A percentile compares a stretch with the other conserved stretches of the same genome.
phyloP scores from a whole-genome alignment of 2,113 vertebrate genomes.

The Sorex fumeus region DNA sequence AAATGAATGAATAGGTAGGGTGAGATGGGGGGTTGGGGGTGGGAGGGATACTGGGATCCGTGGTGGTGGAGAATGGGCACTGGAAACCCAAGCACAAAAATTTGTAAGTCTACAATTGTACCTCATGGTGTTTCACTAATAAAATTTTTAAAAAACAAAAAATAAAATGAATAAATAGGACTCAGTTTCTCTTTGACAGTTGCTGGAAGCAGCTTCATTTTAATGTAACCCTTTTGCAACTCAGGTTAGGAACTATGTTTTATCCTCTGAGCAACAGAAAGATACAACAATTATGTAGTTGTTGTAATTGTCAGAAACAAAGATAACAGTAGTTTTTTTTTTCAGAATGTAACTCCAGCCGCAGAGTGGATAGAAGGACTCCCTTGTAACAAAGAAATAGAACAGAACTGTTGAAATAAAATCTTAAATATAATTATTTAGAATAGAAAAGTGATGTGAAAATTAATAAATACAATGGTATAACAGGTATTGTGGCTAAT shows the following conservation, averaged over 20 bases:
- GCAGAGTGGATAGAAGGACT: not conserved
- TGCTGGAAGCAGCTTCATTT: too few species aligned
- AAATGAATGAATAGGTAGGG: too few species aligned
- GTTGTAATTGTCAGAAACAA: not conserved
- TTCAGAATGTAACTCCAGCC: slow-evolving; percentile 15
- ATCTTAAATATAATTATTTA: not conserved
- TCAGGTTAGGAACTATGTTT: not conserved
- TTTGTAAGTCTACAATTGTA: too few species aligned
- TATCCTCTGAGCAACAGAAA: not conserved
- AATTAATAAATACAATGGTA: not conserved
- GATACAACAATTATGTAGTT: not conserved
- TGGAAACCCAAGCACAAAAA: too few species aligned
- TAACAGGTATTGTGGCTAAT: not conserved
- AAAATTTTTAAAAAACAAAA: too few species aligned
- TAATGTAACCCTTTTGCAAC: not conserved
- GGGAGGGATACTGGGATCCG: too few species aligned
- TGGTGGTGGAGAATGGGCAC: too few species aligned
- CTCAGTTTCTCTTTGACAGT: too few species aligned
- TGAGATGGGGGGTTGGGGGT: too few species aligned
- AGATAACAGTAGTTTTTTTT: not conserved
- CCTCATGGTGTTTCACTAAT: too few species aligned
- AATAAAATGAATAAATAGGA: too few species aligned
- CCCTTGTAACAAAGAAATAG: not conserved
- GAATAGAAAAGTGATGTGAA: not conserved
- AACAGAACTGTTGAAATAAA: not conserved